Evolutionary conservation across 2,113 vertebrate species (phyloP).

Genomic region (Prinia subflava): DNA sequence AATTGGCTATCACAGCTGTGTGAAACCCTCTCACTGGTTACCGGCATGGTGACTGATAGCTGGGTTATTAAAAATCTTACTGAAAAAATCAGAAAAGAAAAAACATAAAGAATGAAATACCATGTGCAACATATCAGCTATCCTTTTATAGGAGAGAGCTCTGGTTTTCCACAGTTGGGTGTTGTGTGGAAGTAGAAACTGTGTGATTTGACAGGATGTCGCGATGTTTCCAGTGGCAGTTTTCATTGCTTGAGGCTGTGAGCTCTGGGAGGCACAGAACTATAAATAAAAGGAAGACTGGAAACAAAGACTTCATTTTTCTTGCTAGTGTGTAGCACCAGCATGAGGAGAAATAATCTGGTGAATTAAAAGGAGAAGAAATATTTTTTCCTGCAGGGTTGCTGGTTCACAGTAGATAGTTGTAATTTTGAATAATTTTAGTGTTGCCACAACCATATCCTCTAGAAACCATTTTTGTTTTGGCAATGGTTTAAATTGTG

Average conservation of each 20-base stretch:
- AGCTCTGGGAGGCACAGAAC: not conserved
- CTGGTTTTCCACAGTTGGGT: not conserved
- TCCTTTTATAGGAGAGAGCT: not conserved
- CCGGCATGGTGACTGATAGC: not conserved
- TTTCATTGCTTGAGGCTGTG: not conserved
- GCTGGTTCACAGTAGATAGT: not conserved
- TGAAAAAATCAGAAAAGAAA: not conserved
- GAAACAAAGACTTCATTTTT: constrained; percentile 32
- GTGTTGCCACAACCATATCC: not conserved
- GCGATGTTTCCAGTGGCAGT: not conserved
- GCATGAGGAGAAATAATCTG: not conserved
- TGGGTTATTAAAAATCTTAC: not conserved
- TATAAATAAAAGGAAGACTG: not conserved
- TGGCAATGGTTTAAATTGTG: not conserved
- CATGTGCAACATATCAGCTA: not conserved
- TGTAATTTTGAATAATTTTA: not conserved
- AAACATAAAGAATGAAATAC: not conserved
- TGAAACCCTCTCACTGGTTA: not conserved
- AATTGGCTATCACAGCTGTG: not conserved
- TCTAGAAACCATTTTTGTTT: not conserved
- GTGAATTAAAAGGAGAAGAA: not conserved
- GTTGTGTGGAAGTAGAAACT: not conserved
- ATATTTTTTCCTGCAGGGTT: not conserved
- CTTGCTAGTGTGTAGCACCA: not conserved
- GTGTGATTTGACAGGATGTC: not conserved